Evolutionary conservation across 2,888 invertebrate species (phyloP), one percentile per base, ranked within the genome.

Genomic region (Sarcophaga caerulescens): DNA sequence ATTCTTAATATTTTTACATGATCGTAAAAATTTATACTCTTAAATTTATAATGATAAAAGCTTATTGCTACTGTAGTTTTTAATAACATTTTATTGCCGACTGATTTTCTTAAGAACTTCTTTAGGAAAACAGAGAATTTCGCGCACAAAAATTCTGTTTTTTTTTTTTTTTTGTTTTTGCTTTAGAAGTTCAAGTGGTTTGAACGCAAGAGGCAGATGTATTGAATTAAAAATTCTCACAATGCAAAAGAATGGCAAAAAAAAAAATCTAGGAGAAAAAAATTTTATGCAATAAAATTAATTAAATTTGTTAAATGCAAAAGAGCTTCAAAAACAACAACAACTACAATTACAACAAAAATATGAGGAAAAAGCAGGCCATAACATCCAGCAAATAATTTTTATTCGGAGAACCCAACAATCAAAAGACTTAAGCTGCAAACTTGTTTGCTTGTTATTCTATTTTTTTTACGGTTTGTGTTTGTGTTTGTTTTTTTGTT

Each of bases 291-390:
- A 87, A 87, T 87, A 88, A 88, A 87, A 87, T 88, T 88, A 88
- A 87, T 88, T 87, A 88, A 87, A 88, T 85, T 88, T 82, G 75
- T 79, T 87, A 63, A 85, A 85, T 84, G 85, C 84, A 87, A 84
- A 84, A 81, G 66, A 76, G 71, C 78, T 73, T n/a, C 45, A 52
- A 75, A 78, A 65, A 69, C 63, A 77, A 80, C 65, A 63, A 45
- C 35, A 69, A 81, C 19, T 71, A 74, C 83, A 63, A 80, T 35
- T 69, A 79, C 70, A 79, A 65, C 6, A 87, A 52, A 25, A 6
- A 79, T 52, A 52, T 52, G 1, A 52, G 52, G 17, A 52, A 52
- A 12, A 52, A 71, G 12, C 68, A 59, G 4, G 44, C 12, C 62
- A 70, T 4, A 63, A n/a, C 66, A 70, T 65, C 68, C 69, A 63